phyloP scores from a whole-genome alignment of 2,888 invertebrate species.

The Patella depressa region DNA sequence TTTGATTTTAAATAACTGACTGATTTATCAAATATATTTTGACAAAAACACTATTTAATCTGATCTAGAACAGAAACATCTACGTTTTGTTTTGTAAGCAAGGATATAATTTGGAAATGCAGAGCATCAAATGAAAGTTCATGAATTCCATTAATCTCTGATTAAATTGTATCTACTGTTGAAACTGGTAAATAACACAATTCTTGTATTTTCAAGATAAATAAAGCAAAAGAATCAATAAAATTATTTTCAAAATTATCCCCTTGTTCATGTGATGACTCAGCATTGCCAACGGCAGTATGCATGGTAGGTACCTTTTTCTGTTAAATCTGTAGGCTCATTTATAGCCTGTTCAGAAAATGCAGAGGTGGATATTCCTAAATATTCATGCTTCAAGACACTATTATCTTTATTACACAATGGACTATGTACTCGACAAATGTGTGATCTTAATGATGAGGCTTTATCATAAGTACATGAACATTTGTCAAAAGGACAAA shows the following conservation, averaged over 20 bases:
- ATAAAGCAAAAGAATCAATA: not conserved
- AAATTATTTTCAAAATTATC: not conserved
- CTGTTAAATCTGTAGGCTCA: no score
- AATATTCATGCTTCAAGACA: no score
- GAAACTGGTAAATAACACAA: conserved; percentile 3
- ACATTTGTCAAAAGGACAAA: not conserved
- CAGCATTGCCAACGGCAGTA: not conserved
- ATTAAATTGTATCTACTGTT: not conserved
- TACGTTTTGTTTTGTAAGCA: not conserved
- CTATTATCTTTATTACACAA: not conserved
- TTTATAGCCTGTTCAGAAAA: no score
- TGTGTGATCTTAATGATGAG: conserved; percentile 1
- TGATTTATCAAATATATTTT: not conserved
- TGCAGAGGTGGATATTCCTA: no score
- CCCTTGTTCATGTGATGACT: not conserved
- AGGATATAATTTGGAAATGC: not conserved
- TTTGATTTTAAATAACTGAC: not conserved
- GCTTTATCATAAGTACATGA: not conserved
- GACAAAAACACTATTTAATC: not conserved
- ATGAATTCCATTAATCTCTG: not conserved
- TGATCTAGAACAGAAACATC: not conserved
- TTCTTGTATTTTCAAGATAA: not conserved
- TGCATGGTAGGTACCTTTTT: not conserved
- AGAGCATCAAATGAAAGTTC: not conserved
- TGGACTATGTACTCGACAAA: not conserved